Evolutionary conservation across 2,888 invertebrate species (phyloP), one percentile per base, ranked within the genome.

Genomic region (Phanerotoma sp.): DNA sequence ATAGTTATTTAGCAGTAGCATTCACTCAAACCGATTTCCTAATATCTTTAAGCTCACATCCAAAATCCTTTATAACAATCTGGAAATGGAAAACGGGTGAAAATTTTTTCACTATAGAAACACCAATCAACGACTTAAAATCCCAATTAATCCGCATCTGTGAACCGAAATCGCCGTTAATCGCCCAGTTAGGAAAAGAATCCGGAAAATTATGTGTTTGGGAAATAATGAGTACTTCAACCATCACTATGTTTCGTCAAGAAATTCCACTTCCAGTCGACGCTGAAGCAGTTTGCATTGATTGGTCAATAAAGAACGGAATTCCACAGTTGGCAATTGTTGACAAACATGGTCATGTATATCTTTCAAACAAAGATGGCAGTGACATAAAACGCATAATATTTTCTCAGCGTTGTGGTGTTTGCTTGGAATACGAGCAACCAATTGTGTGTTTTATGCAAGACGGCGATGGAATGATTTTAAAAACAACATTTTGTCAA

Each of bases 41-140:
- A 1, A 30, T 75, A 6, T 69, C 76, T 2, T 32, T 73, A 5
- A 65, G 66, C 1, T 65, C 66, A 1, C 61, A 61, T 45, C 70
- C 74, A 0, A 42, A 56, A 7, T 75, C 84, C 69, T 56, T 78
- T 4, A 58, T 89, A 28, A 81, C 79, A 2, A 77, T 89, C 15
- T 89, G 87, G 86, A 85, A 83, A 67, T 89, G 87, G 86, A 83
- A 87, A 61, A 84, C 79, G 1, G 81, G 81, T 0, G 81, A 82
- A 57, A 80, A 81, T 40, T 75, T 86, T 9, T 64, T 76, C 2
- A 66, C 73, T 1, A 63, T 81, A 2, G 66, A 75, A 4, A 74
- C 71, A 0, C 7, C 15, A 2, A 66, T 77, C 6, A 56, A 51
- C 0, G 74, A 76, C 50, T 48, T 61, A 0, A 54, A 62, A 10